Conservation (phyloP, 2,888 invertebrate species). For the Alloscopus bannaensis region DNA sequence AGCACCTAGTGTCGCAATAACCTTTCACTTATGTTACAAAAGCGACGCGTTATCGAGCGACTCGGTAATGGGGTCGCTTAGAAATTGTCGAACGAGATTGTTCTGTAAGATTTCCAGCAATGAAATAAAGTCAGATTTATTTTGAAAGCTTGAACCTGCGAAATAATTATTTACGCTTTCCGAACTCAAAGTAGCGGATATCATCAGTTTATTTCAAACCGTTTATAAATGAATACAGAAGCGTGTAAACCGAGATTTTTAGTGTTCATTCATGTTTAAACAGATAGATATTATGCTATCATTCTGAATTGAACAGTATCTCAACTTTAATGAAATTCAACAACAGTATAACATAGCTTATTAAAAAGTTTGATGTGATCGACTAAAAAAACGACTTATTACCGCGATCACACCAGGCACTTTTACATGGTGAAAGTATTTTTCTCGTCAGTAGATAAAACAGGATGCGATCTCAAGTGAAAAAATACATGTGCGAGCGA, state of each 20-base stretch:
- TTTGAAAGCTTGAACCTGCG: too few relatives aligned
- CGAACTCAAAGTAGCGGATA: slow-evolving; percentile 35
- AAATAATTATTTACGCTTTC: not conserved
- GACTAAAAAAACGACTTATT: not conserved
- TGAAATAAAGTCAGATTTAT: slow-evolving; percentile 40
- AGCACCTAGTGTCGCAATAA: too few relatives aligned
- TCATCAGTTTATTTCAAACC: slow-evolving; percentile 57
- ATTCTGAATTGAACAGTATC: too few relatives aligned
- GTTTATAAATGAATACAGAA: slow-evolving; percentile 55
- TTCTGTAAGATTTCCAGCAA: slow-evolving; percentile 22
- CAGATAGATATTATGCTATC: slow-evolving; percentile 2
- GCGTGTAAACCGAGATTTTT: slow-evolving; percentile 61
- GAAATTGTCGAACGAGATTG: too few relatives aligned
- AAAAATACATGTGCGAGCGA: slow-evolving; percentile 43
- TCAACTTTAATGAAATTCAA: slow-evolving; percentile 1
- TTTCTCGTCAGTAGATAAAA: not conserved
- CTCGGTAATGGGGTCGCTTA: too few relatives aligned
- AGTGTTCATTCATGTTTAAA: not conserved
- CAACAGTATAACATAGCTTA: slow-evolving; percentile 1
- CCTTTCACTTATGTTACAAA: too few relatives aligned
- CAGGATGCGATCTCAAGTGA: slow-evolving; percentile 32
- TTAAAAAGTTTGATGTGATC: not conserved
- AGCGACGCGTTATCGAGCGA: too few relatives aligned
- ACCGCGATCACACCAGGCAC: slow-evolving; percentile 4
- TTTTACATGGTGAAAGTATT: not conserved